Percentiles rank a stretch among this genome's conserved stretches.
These are phyloP conservation scores for Craseonycteris thonglongyai DNA, from an alignment of 2,113 vertebrate genomes.

Conservation along the genomic window DNA sequence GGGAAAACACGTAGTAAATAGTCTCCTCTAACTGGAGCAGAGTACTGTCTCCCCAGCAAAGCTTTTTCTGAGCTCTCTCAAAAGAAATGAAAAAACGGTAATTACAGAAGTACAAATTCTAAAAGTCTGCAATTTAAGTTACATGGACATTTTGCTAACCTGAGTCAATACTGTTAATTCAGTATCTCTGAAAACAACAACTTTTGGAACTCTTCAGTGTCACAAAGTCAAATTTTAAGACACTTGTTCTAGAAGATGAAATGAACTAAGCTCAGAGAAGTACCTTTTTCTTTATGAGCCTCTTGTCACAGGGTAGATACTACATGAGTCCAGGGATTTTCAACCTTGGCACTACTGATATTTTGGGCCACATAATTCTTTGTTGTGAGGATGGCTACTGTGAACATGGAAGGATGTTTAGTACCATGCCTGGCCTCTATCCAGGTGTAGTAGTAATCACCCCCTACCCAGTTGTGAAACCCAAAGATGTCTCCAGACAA, in stretches of 20 bases:
- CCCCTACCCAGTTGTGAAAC: background rate
- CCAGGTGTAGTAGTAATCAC: background rate
- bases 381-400: background rate
- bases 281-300: background rate
- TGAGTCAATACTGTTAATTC: background rate
- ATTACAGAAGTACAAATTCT: background rate
- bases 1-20: background rate
- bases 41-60: background rate
- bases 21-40: background rate
- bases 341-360: background rate
- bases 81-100: constrained; percentile 10
- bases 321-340: background rate
- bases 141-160: background rate
- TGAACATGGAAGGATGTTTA: background rate
- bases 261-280: background rate
- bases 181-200: background rate
- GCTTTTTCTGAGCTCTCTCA: background rate
- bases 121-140: background rate
- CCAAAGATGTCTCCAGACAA: background rate
- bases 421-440: background rate
- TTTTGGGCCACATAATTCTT: background rate
- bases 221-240: background rate
- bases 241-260: background rate
- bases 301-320: background rate
- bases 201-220: background rate